A percentile compares a stretch with the other conserved stretches of the same genome.
Evolutionary conservation across 2,113 vertebrate genomes (phyloP).

Genomic region (Cricetomys ansorgei): DNA sequence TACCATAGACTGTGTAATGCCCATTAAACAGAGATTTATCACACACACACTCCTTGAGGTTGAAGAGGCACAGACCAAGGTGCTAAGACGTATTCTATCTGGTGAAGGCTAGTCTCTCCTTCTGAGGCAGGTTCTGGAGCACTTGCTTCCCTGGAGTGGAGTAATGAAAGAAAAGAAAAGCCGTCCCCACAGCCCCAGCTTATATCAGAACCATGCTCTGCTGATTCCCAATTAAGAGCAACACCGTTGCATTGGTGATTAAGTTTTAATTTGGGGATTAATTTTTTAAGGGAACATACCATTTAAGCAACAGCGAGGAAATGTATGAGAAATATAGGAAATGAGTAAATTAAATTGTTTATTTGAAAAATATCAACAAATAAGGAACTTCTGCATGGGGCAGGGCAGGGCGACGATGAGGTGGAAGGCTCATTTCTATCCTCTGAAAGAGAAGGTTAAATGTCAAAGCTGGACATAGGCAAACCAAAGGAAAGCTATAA

Average conservation of each 20-base stretch:
- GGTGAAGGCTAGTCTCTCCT: not conserved
- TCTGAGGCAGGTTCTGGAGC: not conserved
- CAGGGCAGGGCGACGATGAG: not conserved
- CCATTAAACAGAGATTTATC: not conserved
- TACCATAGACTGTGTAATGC: not conserved
- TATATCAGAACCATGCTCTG: not conserved
- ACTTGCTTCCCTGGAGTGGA: not conserved
- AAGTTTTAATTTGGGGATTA: conserved; percentile 13
- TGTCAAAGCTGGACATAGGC: not conserved
- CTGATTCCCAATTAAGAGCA: not conserved
- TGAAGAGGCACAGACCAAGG: not conserved
- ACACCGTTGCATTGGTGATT: not conserved
- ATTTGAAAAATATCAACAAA: not conserved
- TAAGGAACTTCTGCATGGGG: not conserved
- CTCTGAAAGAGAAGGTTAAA: not conserved
- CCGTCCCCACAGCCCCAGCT: not conserved
- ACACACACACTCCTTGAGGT: not conserved
- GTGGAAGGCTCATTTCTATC: not conserved
- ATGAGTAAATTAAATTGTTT: not conserved
- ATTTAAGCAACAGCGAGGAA: not conserved
- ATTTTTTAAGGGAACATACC: not conserved
- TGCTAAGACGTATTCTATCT: not conserved
- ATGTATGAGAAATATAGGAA: not conserved
- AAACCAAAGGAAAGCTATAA: not conserved
- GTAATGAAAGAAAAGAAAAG: not conserved